Percentiles rank a stretch among this genome's conserved stretches.
Evolutionary conservation across 2,113 vertebrate species (phyloP).

Genomic region (Aythya baeri): DNA sequence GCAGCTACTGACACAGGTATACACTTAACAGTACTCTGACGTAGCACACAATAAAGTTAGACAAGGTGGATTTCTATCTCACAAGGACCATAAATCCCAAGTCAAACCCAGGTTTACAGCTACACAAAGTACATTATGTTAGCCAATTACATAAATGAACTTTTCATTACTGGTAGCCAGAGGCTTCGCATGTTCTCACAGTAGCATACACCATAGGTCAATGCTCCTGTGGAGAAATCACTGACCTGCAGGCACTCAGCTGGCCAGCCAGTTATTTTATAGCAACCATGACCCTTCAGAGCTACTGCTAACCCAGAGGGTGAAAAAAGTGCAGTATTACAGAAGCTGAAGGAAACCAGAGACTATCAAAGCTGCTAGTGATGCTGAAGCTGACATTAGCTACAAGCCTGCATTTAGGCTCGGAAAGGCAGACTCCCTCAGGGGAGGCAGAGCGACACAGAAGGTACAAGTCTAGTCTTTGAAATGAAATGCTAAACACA

Average conservation of each 20-base stretch:
- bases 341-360: slow-evolving; percentile 20
- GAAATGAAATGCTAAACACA: not conserved
- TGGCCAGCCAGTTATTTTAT: not conserved
- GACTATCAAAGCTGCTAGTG: not conserved
- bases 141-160: not conserved
- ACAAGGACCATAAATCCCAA: not conserved
- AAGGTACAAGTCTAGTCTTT: not conserved
- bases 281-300: not conserved
- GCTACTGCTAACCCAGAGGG: not conserved
- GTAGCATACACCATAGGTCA: not conserved
- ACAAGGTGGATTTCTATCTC: not conserved
- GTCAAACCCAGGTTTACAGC: not conserved
- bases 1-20: not conserved
- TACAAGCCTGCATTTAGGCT: not conserved
- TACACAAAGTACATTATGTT: not conserved
- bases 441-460: not conserved
- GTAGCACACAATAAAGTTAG: not conserved
- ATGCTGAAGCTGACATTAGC: not conserved
- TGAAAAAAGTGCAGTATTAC: not conserved
- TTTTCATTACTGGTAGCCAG: not conserved
- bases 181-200: not conserved
- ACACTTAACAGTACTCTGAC: not conserved
- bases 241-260: not conserved
- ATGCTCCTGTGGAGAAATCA: not conserved
- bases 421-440: not conserved